phyloP scores from a whole-genome alignment of 2,797 vertebrate species.

The Halcyon chelicuti region DNA sequence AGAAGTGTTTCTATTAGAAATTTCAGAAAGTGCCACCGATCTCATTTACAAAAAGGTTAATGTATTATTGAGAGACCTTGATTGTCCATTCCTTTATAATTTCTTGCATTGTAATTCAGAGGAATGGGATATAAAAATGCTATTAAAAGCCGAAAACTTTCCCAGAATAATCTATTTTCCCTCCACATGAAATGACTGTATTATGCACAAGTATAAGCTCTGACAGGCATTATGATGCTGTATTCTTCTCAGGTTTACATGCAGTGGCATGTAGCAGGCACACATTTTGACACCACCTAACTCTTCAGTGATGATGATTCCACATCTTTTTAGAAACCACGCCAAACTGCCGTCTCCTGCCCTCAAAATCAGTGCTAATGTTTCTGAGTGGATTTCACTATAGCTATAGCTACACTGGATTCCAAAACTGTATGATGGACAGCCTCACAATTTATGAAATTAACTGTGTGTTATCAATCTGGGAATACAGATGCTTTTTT shows the following conservation, averaged over 20 bases:
- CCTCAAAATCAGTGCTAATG: not conserved
- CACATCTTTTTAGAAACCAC: not conserved
- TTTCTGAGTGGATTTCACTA: not conserved
- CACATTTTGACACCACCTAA: not conserved
- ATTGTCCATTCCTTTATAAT: not conserved
- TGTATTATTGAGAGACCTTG: slow-evolving; percentile 47
- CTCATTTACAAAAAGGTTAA: slow-evolving; percentile 61
- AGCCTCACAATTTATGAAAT: not conserved
- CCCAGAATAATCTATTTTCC: not conserved
- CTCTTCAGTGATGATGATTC: not conserved
- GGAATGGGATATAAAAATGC: not conserved
- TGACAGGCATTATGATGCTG: not conserved
- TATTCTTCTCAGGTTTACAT: not conserved
- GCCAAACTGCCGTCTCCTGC: not conserved
- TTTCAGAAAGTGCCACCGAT: slow-evolving; percentile 21
- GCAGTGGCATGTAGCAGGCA: not conserved
- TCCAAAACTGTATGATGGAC: not conserved
- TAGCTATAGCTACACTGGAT: not conserved
- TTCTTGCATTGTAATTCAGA: slow-evolving; percentile 13
- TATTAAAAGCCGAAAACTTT: slow-evolving; percentile 40
- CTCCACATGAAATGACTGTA: not conserved
- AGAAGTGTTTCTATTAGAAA: slow-evolving; percentile 44
- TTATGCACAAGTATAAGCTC: not conserved
- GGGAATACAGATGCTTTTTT: not conserved
- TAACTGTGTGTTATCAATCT: not conserved